A percentile compares a stretch with the other conserved stretches of the same genome.
phyloP scores from a whole-genome alignment of 2,113 vertebrate species.

The Chloebia gouldiae region DNA sequence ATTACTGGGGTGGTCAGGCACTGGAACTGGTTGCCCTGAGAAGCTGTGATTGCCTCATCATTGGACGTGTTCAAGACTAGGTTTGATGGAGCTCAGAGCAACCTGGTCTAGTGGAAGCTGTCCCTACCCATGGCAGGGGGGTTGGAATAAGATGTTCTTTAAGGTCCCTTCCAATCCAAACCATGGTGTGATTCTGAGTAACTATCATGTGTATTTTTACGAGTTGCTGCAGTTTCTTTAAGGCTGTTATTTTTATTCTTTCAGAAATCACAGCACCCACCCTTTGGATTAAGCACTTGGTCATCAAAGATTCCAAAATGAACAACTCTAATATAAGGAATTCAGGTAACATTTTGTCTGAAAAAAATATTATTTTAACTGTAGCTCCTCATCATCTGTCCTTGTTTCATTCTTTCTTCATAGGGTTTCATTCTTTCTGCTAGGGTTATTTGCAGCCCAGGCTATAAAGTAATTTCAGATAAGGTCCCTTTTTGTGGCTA shows the following conservation, averaged over 20 bases:
- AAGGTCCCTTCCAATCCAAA: background rate
- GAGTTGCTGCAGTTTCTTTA: background rate
- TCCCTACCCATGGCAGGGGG: background rate
- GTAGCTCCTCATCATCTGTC: background rate
- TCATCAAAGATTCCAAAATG: slow-evolving; percentile 88
- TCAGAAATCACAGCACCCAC: slow-evolving; percentile 96
- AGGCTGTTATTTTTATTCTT: background rate
- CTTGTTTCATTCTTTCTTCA: background rate
- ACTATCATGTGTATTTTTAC: background rate
- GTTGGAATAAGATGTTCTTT: background rate
- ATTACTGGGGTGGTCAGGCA: background rate
- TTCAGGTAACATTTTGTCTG: slow-evolving; percentile 77
- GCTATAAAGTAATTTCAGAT: background rate
- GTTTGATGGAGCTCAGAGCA: background rate
- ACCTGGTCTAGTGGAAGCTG: background rate
- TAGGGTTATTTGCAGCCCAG: background rate
- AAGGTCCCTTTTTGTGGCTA: background rate
- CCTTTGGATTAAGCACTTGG: slow-evolving; percentile 94
- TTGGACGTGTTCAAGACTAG: background rate
- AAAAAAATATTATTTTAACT: background rate
- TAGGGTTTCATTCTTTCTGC: background rate
- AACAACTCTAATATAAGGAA: slow-evolving; percentile 87
- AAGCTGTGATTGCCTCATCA: background rate
- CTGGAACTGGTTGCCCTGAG: background rate
- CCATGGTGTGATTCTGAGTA: background rate